phyloP scores from a whole-genome alignment of 1,140 invertebrate species.

The Eufriesea mexicana region DNA sequence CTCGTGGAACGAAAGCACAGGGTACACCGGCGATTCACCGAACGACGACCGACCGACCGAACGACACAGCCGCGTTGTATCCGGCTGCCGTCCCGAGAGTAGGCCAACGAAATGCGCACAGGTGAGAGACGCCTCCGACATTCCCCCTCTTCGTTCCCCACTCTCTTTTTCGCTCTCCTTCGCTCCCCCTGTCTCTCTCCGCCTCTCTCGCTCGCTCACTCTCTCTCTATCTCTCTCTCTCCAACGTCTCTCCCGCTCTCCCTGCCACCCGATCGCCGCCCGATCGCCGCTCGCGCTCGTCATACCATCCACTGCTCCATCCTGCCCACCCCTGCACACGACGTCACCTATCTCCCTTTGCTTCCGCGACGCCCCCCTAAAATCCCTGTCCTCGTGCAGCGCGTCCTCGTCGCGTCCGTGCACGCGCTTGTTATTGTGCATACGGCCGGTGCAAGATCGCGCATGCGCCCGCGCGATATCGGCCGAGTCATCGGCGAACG shows the following conservation, averaged over 20 bases:
- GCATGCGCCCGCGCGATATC: conserved; percentile 52
- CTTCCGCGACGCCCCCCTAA: conserved; percentile 13
- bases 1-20: neutral
- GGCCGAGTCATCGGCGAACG: conserved; percentile 17
- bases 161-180: conserved; percentile 19
- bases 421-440: neutral
- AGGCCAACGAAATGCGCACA: conserved; percentile 75
- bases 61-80: conserved; percentile 59
- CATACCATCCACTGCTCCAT: conserved; percentile 17
- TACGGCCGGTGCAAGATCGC: conserved; percentile 25
- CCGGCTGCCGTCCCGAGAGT: conserved; percentile 68
- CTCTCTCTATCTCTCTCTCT: no score
- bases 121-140: conserved; percentile 71
- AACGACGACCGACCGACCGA: conserved; percentile 37
- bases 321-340: conserved; percentile 8
- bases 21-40: conserved; percentile 18
- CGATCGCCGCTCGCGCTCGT: conserved; percentile 18
- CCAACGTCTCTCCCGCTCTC: no score
- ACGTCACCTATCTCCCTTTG: conserved; percentile 25
- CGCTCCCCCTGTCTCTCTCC: conserved; percentile 18
- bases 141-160: conserved; percentile 30
- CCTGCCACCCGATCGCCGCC: neutral
- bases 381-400: conserved; percentile 20
- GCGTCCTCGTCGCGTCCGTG: neutral
- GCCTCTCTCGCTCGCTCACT: no score